These are phyloP conservation scores for Harpalus rubripes DNA, from an alignment of 2,888 invertebrate genomes.

Conservation along the genomic window DNA sequence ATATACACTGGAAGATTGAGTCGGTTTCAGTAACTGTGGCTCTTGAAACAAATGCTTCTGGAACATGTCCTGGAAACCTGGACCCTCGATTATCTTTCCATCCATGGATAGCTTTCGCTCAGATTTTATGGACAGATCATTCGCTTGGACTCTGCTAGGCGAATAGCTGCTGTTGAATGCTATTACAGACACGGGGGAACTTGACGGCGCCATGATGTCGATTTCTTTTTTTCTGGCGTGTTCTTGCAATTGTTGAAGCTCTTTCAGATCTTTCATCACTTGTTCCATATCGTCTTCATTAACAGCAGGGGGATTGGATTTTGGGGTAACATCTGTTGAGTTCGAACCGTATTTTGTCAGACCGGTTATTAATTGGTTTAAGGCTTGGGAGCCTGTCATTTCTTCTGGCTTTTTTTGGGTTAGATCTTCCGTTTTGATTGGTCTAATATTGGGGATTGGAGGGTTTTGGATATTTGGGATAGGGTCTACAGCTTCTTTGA, in stretches of 20 bases:
- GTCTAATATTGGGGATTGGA: not conserved
- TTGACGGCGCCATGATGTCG: conserved; percentile 69
- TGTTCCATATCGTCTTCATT: conserved; percentile 76
- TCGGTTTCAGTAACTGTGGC: conserved; percentile 56
- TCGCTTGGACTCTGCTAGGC: conserved; percentile 69
- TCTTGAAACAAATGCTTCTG: conserved; percentile 75
- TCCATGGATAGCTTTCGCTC: conserved; percentile 69
- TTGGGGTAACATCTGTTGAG: conserved; percentile 35
- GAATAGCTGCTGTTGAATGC: conserved; percentile 75
- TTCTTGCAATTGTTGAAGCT: conserved; percentile 76
- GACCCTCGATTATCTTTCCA: conserved; percentile 56
- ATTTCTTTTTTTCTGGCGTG: conserved; percentile 73
- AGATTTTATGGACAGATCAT: conserved; percentile 67
- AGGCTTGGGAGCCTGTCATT: conserved; percentile 68
- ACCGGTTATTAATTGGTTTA: conserved; percentile 69
- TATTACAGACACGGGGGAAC: conserved; percentile 76
- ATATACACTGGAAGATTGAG: conserved; percentile 64
- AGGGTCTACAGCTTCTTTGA: conserved; percentile 42
- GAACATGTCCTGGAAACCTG: conserved; percentile 76
- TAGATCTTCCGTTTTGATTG: conserved; percentile 1
- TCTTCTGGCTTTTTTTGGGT: conserved; percentile 65
- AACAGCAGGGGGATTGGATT: conserved; percentile 13
- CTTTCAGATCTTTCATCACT: conserved; percentile 78
- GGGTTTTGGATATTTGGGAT: too few species aligned
- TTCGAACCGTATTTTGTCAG: conserved; percentile 57